Percentiles rank a stretch among this genome's conserved stretches.
These are phyloP conservation scores for Plutomurus gul DNA, from an alignment of 1,140 invertebrate genomes.

Conservation along the genomic window DNA sequence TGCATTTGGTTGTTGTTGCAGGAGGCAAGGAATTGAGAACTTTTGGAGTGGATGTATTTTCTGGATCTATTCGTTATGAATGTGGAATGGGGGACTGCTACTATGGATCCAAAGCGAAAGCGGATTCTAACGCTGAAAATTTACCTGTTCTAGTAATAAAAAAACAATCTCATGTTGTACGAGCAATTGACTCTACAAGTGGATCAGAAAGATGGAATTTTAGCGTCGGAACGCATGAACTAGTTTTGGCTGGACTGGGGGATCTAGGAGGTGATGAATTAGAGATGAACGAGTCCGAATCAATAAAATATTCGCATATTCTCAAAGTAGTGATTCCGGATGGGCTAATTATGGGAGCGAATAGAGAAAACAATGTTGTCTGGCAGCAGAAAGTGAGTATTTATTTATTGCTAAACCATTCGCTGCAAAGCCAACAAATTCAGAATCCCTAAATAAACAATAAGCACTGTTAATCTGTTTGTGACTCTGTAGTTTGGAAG, in stretches of 20 bases:
- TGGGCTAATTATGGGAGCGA: constrained; percentile 70
- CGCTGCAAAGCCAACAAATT: too few relatives aligned
- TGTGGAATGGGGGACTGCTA: constrained; percentile 75
- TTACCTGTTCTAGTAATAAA: constrained; percentile 77
- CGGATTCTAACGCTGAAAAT: constrained; percentile 56
- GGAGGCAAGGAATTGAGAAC: constrained; percentile 64
- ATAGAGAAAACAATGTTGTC: constrained; percentile 62
- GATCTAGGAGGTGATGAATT: constrained; percentile 39
- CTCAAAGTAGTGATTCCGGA: constrained; percentile 72
- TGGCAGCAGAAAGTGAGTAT: constrained; percentile 73
- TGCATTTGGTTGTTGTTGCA: constrained; percentile 47
- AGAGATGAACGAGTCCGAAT: constrained; percentile 53
- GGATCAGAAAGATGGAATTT: constrained; percentile 94
- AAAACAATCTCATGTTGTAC: constrained; percentile 79
- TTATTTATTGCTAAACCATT: not conserved
- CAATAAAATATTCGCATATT: constrained; percentile 62
- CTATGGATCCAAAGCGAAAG: constrained; percentile 58
- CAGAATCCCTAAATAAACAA: too few relatives aligned
- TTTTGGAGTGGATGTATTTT: constrained; percentile 72
- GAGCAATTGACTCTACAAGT: constrained; percentile 79
- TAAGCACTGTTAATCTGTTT: not conserved
- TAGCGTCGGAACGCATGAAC: constrained; percentile 84
- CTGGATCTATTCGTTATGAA: constrained; percentile 77
- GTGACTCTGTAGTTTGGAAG: constrained; percentile 66
- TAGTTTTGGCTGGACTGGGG: constrained; percentile 64